Evolutionary conservation across 2,888 invertebrate genomes (phyloP), one percentile per base, ranked within the genome.

Genomic region (Agonopterix heracliana): DNA sequence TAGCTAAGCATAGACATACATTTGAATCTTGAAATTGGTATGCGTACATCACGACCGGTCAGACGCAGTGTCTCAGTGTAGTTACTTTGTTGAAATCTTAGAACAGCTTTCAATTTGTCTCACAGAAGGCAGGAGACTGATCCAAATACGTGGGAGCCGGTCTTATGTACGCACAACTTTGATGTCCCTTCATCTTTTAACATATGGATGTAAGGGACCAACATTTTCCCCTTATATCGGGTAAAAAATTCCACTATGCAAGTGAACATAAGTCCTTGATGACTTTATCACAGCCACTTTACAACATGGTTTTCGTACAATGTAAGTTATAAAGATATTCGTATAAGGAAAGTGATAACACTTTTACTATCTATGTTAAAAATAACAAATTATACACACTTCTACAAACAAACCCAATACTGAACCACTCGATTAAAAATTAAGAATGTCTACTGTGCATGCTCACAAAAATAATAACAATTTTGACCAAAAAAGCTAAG

Each of bases 221-320:
- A 51, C 43, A 44, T 41, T n/a, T 52, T 61, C 60, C 54, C 57
- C 7, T 26, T 26, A 26, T 26, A 5, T 26, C 26, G 26, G 26
- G 26, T 26, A 5, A 26, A 26, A 49, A 54, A 50, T 50, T 54
- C 57, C 26, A 44, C 41, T 46, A 44, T 34, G 17, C 53, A 57
- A 61, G 56, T 63, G 55, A 58, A 60, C 49, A 54, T 26, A 47
- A 14, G 50, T 58, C 59, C 63, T 66, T 54, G 48, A 50, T 49
- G 52, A 41, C 52, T 53, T 53, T 76, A 79, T 84, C 85, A 84
- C 84, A 83, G 81, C 80, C 82, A 75, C 72, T 76, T 65, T 73
- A 74, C 71, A 74, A 75, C 67, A 72, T 70, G 72, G 73, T 75
- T 26, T 42, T 11, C 41, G 12, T 48, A 45, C 43, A 46, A 52